These are phyloP conservation scores for Drosophila lowei DNA, from an alignment of 1,140 invertebrate species.

Conservation along the genomic window DNA sequence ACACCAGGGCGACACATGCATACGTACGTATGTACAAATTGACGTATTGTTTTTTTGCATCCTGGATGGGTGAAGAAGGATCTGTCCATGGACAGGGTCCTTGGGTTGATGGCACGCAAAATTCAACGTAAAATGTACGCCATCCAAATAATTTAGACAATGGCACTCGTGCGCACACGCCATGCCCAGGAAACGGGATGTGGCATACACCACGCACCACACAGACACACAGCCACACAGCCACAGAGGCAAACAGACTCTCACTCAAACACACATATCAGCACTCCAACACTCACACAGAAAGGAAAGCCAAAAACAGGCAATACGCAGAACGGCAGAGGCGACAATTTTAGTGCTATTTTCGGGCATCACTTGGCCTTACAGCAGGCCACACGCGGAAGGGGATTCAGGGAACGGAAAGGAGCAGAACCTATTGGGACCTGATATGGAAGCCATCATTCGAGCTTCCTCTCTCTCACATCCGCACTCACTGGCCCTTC, in stretches of 20 bases:
- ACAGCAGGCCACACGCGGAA: slow-evolving; percentile 20
- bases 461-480: not conserved
- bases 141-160: slow-evolving; percentile 79
- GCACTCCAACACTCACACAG: slow-evolving; percentile 6
- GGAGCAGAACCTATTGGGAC: slow-evolving; percentile 38
- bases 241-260: not conserved
- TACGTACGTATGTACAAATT: slow-evolving; percentile 44
- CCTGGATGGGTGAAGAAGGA: slow-evolving; percentile 18
- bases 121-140: slow-evolving; percentile 66
- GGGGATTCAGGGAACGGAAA: too few relatives aligned
- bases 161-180: slow-evolving; percentile 78
- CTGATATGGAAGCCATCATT: slow-evolving; percentile 25
- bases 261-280: slow-evolving; percentile 1
- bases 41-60: slow-evolving; percentile 65
- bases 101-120: slow-evolving; percentile 50
- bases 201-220: slow-evolving; percentile 27
- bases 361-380: slow-evolving; percentile 54
- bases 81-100: slow-evolving; percentile 21
- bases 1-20: slow-evolving; percentile 45
- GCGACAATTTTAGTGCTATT: slow-evolving; percentile 70
- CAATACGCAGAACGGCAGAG: slow-evolving; percentile 27
- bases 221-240: slow-evolving; percentile 7
- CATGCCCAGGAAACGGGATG: slow-evolving; percentile 58
- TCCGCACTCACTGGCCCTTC: not conserved
- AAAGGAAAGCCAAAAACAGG: slow-evolving; percentile 10